Evolutionary conservation across 1,140 invertebrate genomes (phyloP), one percentile per base, ranked within the genome.

Genomic region (Brachionus asplanchnoidis): DNA sequence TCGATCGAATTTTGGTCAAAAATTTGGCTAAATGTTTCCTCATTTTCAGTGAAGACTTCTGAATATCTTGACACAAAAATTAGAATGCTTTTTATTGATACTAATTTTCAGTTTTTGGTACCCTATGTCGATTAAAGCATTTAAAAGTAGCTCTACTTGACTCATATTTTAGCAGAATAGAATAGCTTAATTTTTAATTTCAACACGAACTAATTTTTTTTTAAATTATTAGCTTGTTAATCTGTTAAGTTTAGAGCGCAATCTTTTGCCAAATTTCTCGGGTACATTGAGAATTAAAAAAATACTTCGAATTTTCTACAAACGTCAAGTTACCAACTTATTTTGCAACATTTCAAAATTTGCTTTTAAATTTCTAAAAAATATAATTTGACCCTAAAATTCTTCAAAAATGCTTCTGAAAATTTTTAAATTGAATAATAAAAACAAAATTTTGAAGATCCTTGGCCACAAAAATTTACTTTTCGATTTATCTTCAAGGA

Each of bases 271-370:
- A n/a, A 56, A 78, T 26, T 73, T 73, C 1, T 32, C 53, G 20
- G 20, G 53, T 60, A 60, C 53, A 68, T 12, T 68, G 17, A n/a
- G 5, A 40, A 32, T 32, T 68, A 6, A 36, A 36, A 28, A 20
- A 17, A 73, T 20, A 42, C 20, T 42, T 36, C 11, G 40, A 73
- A 20, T 42, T 40, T 42, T 42, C 32, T 73, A 42, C 17, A 40
- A 40, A 17, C 17, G 36, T 73, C 68, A 73, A 28, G 65, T 68
- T 68, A 68, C 20, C 65, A 36, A 9, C 17, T 17, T 40, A 42
- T 73, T 60, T 60, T 73, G 68, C 68, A 73, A 73, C 20, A 73
- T 73, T 73, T 73, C 68, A 73, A 73, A 73, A 42, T 73, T 42
- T 73, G 42, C 4, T 73, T 42, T 40, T 11, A 26, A 68, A 14